Evolutionary conservation across 2,888 invertebrate genomes (phyloP), one percentile per base, ranked within the genome.

Genomic region (Trissolcus japonicus): DNA sequence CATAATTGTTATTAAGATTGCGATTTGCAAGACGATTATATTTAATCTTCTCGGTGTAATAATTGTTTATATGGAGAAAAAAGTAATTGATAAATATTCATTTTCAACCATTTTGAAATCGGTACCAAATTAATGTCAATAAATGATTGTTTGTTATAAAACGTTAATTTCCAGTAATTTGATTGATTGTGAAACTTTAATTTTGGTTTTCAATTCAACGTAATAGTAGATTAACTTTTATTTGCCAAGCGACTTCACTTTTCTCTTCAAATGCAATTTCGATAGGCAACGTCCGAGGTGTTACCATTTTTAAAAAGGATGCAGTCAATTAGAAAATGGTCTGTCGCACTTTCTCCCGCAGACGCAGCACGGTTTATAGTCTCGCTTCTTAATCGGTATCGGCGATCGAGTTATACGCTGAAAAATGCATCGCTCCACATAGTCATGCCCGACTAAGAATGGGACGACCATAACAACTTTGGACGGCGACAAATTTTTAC

Each of bases 281-380:
- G 51, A 67, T 61, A 50, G 41, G 50, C 62, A 17, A 14, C 66
- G 79, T 65, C 71, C 57, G 75, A 78, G 77, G 78, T 79, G 77
- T 78, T 74, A 74, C 79, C 77, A 83, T 83, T 84, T 85, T 85
- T 83, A 82, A 81, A 82, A 79, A 84, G 85, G 84, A 86, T 83
- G 84, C 84, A 83, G 84, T 85, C 84, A 84, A 86, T 87, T 85
- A 87, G 86, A 87, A 87, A 87, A 87, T 86, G 79, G 76, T 69
- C 78, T 80, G 75, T 82, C 79, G 84, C 84, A 86, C 86, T 87
- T 87, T 86, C 87, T 85, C 85, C 80, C 51, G 53, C 41, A 50
- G 66, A 68, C 59, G 41, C 35, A 63, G 62, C 65, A 62, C 51
- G 29, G 25, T 55, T 55, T 16, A 46, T 62, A 57, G 61, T 59